Evolutionary conservation across 2,888 invertebrate genomes (phyloP).

Genomic region (Hypolimnas misippus): DNA sequence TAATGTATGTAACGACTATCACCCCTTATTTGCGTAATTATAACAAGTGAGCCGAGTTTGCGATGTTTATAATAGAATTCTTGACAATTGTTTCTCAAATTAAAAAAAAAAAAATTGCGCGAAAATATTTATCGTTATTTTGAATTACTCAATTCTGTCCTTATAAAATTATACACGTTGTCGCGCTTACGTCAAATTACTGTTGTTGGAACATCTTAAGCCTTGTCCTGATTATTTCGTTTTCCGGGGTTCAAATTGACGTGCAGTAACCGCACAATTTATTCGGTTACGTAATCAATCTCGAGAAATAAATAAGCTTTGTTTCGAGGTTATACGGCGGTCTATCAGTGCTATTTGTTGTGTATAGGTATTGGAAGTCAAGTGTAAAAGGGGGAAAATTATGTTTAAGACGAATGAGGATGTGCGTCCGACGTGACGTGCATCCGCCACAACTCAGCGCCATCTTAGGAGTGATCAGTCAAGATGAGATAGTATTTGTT

Average conservation of each 20-base stretch:
- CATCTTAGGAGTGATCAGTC: constrained; percentile 60
- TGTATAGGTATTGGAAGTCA: constrained; percentile 41
- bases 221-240: constrained; percentile 47
- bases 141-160: neutral
- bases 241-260: constrained; percentile 52
- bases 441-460: constrained; percentile 58
- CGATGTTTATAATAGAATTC: no score
- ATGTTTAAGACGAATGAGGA: constrained; percentile 65
- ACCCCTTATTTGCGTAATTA: no score
- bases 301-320: constrained; percentile 61
- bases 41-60: no score
- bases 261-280: constrained; percentile 54
- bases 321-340: constrained; percentile 59
- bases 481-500: constrained; percentile 34
- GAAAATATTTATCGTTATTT: neutral
- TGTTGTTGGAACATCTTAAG: constrained; percentile 21
- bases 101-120: no score
- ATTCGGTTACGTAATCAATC: constrained; percentile 63
- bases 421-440: constrained; percentile 77
- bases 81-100: no score
- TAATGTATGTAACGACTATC: no score
- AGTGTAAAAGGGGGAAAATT: constrained; percentile 69
- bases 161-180: neutral
- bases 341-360: constrained; percentile 46
- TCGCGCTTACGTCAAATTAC: constrained; percentile 4